Evolutionary conservation across 2,113 vertebrate species (phyloP).

Genomic region (Podarcis cretensis): DNA sequence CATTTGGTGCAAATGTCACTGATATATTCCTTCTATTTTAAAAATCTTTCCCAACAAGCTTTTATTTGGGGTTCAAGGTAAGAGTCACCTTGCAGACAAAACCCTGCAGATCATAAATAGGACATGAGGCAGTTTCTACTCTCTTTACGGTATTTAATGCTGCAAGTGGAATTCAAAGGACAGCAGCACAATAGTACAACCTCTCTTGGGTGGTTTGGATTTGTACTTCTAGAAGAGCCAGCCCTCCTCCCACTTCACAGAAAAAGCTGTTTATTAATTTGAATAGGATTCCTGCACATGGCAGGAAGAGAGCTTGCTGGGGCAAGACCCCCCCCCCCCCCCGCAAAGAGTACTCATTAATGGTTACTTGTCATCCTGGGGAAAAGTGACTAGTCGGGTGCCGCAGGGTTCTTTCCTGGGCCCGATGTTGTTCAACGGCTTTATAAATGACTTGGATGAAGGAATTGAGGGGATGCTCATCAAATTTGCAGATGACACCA

Average conservation of each 20-base stretch:
- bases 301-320: no score
- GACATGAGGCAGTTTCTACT: neutral
- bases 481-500: no score
- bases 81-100: neutral
- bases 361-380: no score
- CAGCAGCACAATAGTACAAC: neutral
- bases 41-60: constrained; percentile 7
- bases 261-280: neutral
- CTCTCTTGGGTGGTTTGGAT: no score
- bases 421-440: no score
- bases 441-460: no score
- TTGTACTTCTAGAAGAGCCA: neutral
- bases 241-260: neutral
- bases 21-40: constrained; percentile 31
- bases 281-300: no score
- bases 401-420: no score
- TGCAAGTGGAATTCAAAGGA: neutral
- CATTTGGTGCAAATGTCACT: neutral
- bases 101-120: neutral
- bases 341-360: no score
- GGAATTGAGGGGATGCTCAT: no score
- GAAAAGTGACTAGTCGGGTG: no score
- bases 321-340: no score
- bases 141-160: neutral
- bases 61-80: neutral